Evolutionary conservation across 2,113 vertebrate genomes (phyloP), one percentile per base, ranked within the genome.

Genomic region (Spea bombifrons): DNA sequence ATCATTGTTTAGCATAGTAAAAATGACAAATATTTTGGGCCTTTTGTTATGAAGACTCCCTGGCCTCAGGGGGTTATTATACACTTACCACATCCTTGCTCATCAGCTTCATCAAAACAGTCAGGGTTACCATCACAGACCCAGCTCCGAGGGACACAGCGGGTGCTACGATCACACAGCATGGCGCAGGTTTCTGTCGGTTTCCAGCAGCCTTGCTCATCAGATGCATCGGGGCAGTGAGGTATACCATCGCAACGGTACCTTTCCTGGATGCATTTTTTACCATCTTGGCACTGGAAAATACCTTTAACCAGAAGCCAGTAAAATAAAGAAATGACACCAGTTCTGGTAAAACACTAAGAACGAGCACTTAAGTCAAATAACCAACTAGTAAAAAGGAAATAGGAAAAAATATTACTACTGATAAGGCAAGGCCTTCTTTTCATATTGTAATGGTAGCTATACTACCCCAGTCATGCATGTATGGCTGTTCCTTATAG

Each of bases 71-170:
- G 30, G 30, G 30, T 30, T 30, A 52, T 7, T 52, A 76, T 49
- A 30, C 55, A 71, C 95, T 90, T 86, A 94, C 93, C 73, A 43
- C 95, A 97, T 46, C 67, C 88, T 44, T 78, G 57, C 73, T 98
- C 95, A 2, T 98, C 96, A 0, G 87, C 52, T 0, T 82, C 86
- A 74, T 98, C 95, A 30, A 82, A 16, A 65, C 96, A 98, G 87
- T 98, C 96, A 0, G 16, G 78, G 0, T 92, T 91, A n/a, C 95
- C 92, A 0, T 97, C 95, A 5, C 96, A 97, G 0, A 94, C 68
- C 87, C 94, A 95, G 70, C 83, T 93, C 17, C 89, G 82, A 0
- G 95, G 94, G 79, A 98, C 78, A 16, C 96, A 98, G 73, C 87
- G 94, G 0, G 83, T 85, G 44, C 86, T 83, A 1, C 90, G 63